Conservation (phyloP, 30 jellyfish, hydroid and myxozoan genomes). For the Pelagia noctiluca region DNA sequence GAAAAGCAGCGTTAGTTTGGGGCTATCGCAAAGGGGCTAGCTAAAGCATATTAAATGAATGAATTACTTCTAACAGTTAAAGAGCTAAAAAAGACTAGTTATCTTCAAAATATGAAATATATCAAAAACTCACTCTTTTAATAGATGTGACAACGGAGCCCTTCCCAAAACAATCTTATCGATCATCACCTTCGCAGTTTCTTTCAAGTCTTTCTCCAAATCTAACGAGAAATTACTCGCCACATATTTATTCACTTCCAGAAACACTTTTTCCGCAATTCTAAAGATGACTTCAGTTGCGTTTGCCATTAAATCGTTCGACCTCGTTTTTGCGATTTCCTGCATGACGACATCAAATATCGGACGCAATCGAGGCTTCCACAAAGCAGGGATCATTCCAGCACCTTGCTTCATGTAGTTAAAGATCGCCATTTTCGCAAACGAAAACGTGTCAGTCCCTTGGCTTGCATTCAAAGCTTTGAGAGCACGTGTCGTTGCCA, state of each 20-base stretch:
- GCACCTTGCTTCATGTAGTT: not conserved
- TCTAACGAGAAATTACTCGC: slow-evolving; percentile 34
- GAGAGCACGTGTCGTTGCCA: not conserved
- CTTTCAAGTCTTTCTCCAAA: slow-evolving; percentile 27
- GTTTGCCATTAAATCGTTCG: slow-evolving; percentile 33
- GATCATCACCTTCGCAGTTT: slow-evolving; percentile 1
- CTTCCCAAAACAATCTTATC: slow-evolving; percentile 21
- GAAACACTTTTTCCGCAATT: slow-evolving; percentile 35
- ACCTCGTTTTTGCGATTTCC: slow-evolving; percentile 1
- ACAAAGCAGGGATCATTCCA: slow-evolving; percentile 22
- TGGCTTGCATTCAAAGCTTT: not conserved
- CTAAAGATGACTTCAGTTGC: slow-evolving; percentile 56
- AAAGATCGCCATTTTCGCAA: not conserved
- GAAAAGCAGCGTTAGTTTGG: too few species aligned
- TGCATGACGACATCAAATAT: slow-evolving; percentile 5
- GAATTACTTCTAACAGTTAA: too few species aligned
- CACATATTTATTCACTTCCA: slow-evolving; percentile 24
- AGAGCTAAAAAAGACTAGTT: too few species aligned
- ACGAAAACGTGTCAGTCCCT: not conserved
- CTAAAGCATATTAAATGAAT: too few species aligned
- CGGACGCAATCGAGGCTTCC: slow-evolving; percentile 43
- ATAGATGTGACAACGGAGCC: not conserved
- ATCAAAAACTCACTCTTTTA: slow-evolving; percentile 14
- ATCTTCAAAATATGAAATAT: not conserved
- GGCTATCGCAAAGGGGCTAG: too few species aligned